Evolutionary conservation across 2,797 vertebrate species (phyloP).

Genomic region (Pseudochirops corinnae): DNA sequence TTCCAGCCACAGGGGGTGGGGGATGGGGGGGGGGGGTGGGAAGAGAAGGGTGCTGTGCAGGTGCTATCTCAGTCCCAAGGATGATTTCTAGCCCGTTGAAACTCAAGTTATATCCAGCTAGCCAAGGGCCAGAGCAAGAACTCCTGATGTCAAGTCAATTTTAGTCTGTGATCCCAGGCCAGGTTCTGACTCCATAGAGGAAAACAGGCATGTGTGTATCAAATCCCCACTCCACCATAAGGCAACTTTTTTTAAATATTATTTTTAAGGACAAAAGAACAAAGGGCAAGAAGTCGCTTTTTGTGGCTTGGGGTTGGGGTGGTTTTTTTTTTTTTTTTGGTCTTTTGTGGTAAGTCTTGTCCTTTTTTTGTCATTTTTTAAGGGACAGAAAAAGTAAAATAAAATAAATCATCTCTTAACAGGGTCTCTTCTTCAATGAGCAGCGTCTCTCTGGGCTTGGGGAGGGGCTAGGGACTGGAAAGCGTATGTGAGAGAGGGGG

Average conservation of each 20-base stretch:
- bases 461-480: conserved; percentile 65
- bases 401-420: conserved; percentile 82
- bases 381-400: conserved; percentile 84
- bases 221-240: conserved; percentile 87
- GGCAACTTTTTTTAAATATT: conserved; percentile 87
- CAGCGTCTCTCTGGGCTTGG: conserved; percentile 77
- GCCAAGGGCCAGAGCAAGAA: background rate
- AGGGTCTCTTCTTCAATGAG: conserved; percentile 82
- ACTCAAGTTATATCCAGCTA: conserved; percentile 80
- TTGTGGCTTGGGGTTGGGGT: conserved; percentile 72
- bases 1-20: accelerated
- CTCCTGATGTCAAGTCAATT: background rate
- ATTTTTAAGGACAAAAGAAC: conserved; percentile 87
- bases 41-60: conserved; percentile 59
- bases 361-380: conserved; percentile 72
- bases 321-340: conserved; percentile 55
- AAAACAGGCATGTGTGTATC: conserved; percentile 82
- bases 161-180: conserved; percentile 64
- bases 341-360: conserved; percentile 65
- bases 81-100: conserved; percentile 73
- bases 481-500: conserved; percentile 38
- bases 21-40: conserved; percentile 20
- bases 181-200: conserved; percentile 55
- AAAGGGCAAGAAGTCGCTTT: conserved; percentile 79
- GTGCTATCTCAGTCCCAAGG: conserved; percentile 68